Evolutionary conservation across 1,140 invertebrate genomes (phyloP).

Genomic region (Homarus americanus): DNA sequence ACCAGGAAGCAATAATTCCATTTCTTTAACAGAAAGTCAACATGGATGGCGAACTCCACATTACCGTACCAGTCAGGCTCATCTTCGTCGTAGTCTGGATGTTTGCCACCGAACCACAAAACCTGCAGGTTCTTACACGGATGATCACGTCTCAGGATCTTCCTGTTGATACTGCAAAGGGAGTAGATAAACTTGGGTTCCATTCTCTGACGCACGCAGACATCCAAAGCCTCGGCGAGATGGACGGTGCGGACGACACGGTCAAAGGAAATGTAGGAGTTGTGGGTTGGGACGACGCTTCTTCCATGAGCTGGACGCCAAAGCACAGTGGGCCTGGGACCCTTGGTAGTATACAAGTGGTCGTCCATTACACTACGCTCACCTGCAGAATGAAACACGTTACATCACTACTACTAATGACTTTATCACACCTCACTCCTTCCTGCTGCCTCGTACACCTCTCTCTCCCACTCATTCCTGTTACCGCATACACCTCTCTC

Average conservation of each 20-base stretch:
- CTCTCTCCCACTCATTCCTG: no score
- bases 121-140: constrained; percentile 20
- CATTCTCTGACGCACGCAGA: constrained; percentile 6
- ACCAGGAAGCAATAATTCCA: constrained; percentile 44
- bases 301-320: constrained; percentile 36
- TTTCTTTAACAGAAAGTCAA: neutral
- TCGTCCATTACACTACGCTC: neutral
- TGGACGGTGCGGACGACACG: constrained; percentile 50
- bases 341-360: constrained; percentile 8
- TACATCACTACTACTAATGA: no score
- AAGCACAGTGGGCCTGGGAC: neutral
- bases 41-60: constrained; percentile 12
- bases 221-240: constrained; percentile 12
- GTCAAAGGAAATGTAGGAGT: neutral
- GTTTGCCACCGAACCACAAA: constrained; percentile 36
- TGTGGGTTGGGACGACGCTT: neutral
- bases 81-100: constrained; percentile 14
- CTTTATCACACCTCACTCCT: no score
- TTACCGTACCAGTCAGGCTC: constrained; percentile 59
- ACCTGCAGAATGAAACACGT: constrained; percentile 9
- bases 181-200: neutral
- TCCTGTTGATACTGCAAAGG: neutral
- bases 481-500: no score
- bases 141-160: neutral
- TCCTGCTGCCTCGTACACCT: no score